Evolutionary conservation across 2,888 invertebrate genomes (phyloP).

Genomic region (Harmothoe impar): DNA sequence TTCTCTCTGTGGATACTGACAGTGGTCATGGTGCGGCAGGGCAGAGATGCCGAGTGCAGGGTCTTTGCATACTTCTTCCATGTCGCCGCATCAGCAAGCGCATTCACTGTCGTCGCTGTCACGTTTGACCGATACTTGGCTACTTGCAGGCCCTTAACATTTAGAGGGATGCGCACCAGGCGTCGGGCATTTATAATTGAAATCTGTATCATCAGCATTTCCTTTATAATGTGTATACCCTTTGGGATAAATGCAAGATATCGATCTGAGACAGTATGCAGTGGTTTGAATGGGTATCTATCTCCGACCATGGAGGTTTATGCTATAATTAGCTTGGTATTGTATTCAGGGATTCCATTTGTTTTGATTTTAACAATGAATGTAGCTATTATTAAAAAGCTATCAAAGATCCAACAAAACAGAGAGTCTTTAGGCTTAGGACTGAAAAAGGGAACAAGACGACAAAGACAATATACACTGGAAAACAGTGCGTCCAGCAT

Average conservation of each 20-base stretch:
- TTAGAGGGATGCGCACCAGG: neutral
- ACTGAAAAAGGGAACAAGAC: too few relatives aligned
- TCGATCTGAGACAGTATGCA: neutral
- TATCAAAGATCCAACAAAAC: neutral
- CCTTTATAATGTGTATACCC: neutral
- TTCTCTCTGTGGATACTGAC: slow-evolving; percentile 27
- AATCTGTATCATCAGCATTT: neutral
- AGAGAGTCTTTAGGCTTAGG: too few relatives aligned
- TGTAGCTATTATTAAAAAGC: neutral
- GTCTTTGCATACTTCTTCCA: neutral
- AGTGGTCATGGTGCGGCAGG: neutral
- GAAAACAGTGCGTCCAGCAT: too few relatives aligned
- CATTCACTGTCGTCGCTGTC: neutral
- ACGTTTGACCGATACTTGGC: slow-evolving; percentile 18
- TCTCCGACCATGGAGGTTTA: neutral
- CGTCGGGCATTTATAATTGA: neutral
- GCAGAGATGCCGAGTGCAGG: neutral
- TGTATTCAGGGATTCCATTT: neutral
- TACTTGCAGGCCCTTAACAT: neutral
- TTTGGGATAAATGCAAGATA: neutral
- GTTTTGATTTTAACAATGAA: neutral
- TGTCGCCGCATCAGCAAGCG: neutral
- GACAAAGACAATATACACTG: too few relatives aligned
- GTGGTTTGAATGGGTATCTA: too few relatives aligned
- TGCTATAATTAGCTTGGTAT: neutral